phyloP scores from a whole-genome alignment of 2,113 vertebrate species.

The Crotalus helleri region DNA sequence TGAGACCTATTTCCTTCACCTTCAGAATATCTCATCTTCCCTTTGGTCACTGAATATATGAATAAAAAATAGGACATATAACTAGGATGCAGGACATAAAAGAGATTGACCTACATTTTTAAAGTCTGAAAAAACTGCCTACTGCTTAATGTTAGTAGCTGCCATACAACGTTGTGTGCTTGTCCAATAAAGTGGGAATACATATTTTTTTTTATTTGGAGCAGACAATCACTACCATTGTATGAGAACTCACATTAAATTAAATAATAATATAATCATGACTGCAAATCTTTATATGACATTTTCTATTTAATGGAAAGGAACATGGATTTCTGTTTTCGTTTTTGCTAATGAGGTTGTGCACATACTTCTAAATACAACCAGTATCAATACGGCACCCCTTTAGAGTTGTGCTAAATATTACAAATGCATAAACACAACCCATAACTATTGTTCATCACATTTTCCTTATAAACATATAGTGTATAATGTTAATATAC shows the following conservation, averaged over 20 bases:
- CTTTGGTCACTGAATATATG: slow-evolving; percentile 33
- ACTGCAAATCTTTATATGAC: not conserved
- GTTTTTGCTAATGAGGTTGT: not conserved
- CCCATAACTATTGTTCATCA: not conserved
- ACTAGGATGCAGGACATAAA: slow-evolving; percentile 1
- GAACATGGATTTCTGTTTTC: not conserved
- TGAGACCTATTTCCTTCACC: slow-evolving; percentile 16
- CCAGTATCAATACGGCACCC: not conserved
- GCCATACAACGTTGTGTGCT: slow-evolving; percentile 4
- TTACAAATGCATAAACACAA: not conserved
- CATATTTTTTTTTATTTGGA: slow-evolving; percentile 2
- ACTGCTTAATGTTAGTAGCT: slow-evolving; percentile 21
- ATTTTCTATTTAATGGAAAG: not conserved
- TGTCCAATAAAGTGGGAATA: not conserved
- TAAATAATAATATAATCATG: slow-evolving; percentile 15
- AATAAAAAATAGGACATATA: slow-evolving; percentile 16
- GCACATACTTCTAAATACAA: not conserved
- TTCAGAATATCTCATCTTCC: slow-evolving; percentile 16
- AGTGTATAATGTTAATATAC: not conserved
- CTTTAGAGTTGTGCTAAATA: not conserved
- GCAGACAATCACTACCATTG: slow-evolving; percentile 1
- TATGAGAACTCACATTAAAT: slow-evolving; percentile 11
- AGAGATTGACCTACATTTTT: slow-evolving; percentile 26
- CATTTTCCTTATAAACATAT: not conserved
- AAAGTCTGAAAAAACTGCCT: slow-evolving; percentile 20